These are phyloP conservation scores for Achlya flavicornis DNA, from an alignment of 2,888 invertebrate species.

Conservation along the genomic window DNA sequence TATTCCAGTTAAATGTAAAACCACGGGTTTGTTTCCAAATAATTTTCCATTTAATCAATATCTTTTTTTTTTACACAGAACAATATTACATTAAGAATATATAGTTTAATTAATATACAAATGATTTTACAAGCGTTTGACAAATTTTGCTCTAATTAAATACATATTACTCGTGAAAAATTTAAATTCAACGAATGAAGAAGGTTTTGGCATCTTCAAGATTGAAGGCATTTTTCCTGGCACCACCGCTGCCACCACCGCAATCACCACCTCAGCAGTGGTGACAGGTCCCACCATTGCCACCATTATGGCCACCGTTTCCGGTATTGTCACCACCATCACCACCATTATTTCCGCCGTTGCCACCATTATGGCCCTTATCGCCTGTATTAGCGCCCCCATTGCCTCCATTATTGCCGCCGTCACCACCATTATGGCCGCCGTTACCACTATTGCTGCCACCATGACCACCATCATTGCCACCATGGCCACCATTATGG, in stretches of 20 bases:
- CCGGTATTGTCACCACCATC: not conserved
- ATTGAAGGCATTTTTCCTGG: not conserved
- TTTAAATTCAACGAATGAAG: not conserved
- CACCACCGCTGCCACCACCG: not conserved
- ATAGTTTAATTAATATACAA: no score
- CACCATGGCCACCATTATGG: not conserved
- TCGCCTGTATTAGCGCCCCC: not conserved
- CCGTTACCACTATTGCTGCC: not conserved
- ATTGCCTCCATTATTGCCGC: not conserved
- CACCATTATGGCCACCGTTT: no score
- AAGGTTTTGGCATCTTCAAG: not conserved
- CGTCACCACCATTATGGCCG: not conserved
- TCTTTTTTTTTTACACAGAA: no score
- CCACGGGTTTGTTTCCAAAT: no score
- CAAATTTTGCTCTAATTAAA: no score
- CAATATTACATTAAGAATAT: no score
- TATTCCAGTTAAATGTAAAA: no score
- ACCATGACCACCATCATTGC: not conserved
- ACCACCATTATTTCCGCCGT: not conserved
- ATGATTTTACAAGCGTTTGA: no score
- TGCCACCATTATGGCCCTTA: not conserved
- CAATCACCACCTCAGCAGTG: not conserved
- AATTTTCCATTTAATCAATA: no score
- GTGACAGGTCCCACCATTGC: no score
- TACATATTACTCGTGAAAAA: no score